phyloP scores from a whole-genome alignment of 2,113 vertebrate genomes.

The Panthera leo region DNA sequence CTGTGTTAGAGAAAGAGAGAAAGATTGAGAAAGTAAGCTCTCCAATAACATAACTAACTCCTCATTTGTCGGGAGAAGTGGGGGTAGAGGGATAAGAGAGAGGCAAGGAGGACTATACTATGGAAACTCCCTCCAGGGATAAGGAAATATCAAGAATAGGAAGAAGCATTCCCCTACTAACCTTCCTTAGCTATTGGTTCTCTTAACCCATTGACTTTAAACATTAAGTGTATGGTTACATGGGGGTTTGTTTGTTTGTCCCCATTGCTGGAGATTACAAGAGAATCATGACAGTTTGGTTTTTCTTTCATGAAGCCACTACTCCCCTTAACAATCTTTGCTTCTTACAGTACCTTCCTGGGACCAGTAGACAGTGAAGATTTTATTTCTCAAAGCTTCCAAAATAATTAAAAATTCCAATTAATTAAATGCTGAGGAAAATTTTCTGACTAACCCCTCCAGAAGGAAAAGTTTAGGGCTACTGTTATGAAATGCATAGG shows the following conservation, averaged over 20 bases:
- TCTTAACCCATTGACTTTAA: not conserved
- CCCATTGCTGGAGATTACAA: not conserved
- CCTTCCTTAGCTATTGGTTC: not conserved
- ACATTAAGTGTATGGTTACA: not conserved
- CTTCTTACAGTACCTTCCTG: not conserved
- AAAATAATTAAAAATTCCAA: slow-evolving; percentile 6
- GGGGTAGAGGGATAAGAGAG: not conserved
- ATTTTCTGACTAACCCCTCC: not conserved
- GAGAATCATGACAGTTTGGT: not conserved
- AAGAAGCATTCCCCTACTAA: not conserved
- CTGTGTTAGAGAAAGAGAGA: not conserved
- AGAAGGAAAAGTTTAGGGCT: slow-evolving; percentile 11
- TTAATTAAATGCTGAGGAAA: not conserved
- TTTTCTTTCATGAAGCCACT: not conserved
- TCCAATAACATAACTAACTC: not conserved
- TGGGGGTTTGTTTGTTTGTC: not conserved
- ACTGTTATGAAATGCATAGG: not conserved
- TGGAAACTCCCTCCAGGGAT: not conserved
- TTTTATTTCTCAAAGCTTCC: not conserved
- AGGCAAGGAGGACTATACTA: not conserved
- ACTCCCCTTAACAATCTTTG: not conserved
- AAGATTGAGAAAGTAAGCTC: not conserved
- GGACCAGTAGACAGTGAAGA: not conserved
- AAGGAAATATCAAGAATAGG: not conserved
- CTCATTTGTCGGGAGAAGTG: not conserved